Evolutionary conservation across 64 coral and sea anemone species (phyloP).

Genomic region (Dendrophyllia cribrosa): DNA sequence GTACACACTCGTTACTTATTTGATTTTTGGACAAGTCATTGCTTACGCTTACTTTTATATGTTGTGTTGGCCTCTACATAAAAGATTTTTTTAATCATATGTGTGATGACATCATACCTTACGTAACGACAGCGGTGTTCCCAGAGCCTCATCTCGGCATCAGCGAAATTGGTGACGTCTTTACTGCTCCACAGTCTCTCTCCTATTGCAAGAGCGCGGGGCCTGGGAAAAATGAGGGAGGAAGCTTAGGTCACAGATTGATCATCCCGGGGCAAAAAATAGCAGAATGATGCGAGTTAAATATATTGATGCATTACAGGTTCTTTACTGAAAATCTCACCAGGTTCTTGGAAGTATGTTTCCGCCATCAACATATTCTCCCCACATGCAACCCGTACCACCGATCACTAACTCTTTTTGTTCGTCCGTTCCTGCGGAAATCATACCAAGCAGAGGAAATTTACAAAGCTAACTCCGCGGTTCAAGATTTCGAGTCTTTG

Average conservation of each 20-base stretch:
- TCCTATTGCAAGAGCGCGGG: constrained; percentile 78
- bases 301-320: too few species aligned
- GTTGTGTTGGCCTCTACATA: too few species aligned
- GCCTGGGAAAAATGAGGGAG: constrained; percentile 41
- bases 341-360: constrained; percentile 82
- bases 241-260: too few species aligned
- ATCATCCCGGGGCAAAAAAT: too few species aligned
- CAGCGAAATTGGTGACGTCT: constrained; percentile 65
- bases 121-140: constrained; percentile 94
- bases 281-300: too few species aligned
- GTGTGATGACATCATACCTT: constrained; percentile 15
- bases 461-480: too few species aligned
- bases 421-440: constrained; percentile 53
- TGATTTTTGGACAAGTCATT: too few species aligned
- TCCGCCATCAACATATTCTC: constrained; percentile 83
- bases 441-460: neutral
- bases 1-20: too few species aligned
- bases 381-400: constrained; percentile 88
- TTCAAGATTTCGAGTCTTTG: too few species aligned
- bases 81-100: too few species aligned
- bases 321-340: neutral
- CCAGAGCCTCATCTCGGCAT: constrained; percentile 80
- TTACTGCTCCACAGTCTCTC: constrained; percentile 97
- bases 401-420: constrained; percentile 83
- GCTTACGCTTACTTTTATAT: too few species aligned